Evolutionary conservation across 2,888 invertebrate genomes (phyloP).

Genomic region (Chrysolina oricalcia): DNA sequence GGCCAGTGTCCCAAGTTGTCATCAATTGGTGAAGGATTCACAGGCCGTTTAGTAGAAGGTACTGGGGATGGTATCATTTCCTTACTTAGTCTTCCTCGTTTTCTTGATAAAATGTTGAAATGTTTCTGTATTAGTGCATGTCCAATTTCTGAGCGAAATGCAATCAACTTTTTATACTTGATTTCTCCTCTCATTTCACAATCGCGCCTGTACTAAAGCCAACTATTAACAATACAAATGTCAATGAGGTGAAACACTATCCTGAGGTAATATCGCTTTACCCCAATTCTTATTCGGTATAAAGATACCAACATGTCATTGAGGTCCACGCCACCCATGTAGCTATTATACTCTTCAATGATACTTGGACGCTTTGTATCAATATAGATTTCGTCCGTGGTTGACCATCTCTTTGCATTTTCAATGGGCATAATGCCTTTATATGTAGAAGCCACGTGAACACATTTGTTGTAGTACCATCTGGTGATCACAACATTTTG

Average conservation of each 20-base stretch:
- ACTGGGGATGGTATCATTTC: not conserved
- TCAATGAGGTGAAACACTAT: slow-evolving; percentile 7
- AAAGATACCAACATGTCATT: slow-evolving; percentile 16
- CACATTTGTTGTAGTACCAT: no score
- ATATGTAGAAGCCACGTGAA: no score
- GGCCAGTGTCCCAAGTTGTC: not conserved
- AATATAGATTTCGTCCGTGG: not conserved
- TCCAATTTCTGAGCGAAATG: not conserved
- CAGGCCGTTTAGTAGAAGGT: not conserved
- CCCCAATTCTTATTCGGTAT: slow-evolving; percentile 6
- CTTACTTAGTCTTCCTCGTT: not conserved
- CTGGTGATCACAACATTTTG: no score
- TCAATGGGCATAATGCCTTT: no score
- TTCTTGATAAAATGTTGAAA: not conserved
- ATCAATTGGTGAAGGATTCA: slow-evolving; percentile 2
- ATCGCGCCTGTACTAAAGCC: not conserved
- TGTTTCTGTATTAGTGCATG: not conserved
- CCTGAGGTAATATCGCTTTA: not conserved
- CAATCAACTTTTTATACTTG: not conserved
- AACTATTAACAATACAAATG: slow-evolving; percentile 2
- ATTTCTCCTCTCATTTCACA: not conserved
- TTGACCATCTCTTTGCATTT: no score
- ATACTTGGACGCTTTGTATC: slow-evolving; percentile 1
- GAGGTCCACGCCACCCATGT: slow-evolving; percentile 6
- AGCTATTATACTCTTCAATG: not conserved